Conservation (phyloP, 2,888 invertebrate species). For the Microplitis manilae region DNA sequence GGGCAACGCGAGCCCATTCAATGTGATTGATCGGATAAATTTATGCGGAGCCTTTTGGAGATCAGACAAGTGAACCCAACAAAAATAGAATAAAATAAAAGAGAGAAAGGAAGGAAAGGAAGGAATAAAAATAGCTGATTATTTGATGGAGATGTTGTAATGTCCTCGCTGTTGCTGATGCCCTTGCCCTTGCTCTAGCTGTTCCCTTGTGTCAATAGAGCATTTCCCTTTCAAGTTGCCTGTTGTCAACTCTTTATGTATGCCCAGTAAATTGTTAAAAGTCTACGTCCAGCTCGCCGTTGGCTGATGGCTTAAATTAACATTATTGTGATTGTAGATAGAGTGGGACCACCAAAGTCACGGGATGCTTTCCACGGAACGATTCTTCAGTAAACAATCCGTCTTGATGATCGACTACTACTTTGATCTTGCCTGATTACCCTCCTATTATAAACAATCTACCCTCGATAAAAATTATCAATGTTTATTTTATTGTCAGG, state of each 20-base stretch:
- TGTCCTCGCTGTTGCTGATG: constrained; percentile 26
- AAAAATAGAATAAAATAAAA: neutral
- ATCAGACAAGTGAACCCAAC: neutral
- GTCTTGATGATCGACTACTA: constrained; percentile 68
- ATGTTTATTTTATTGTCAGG: neutral
- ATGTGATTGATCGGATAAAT: constrained; percentile 1
- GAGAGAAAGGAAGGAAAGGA: neutral
- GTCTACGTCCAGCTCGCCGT: neutral
- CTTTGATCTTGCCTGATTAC: constrained; percentile 72
- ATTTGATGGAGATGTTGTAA: neutral
- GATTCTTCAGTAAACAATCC: constrained; percentile 69
- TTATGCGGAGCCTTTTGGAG: neutral
- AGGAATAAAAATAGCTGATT: neutral
- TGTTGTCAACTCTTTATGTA: constrained; percentile 71
- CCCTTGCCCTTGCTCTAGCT: constrained; percentile 38
- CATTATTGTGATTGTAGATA: constrained; percentile 71
- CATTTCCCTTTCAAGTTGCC: constrained; percentile 70
- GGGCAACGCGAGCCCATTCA: constrained; percentile 1
- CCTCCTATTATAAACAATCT: constrained; percentile 69
- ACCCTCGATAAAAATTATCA: constrained; percentile 45
- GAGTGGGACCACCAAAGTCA: constrained; percentile 50
- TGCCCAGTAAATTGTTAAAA: constrained; percentile 68
- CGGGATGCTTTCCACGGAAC: neutral
- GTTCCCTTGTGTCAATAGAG: constrained; percentile 69
- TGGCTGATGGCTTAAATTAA: constrained; percentile 66